A percentile compares a stretch with the other conserved stretches of the same genome.
phyloP scores from a whole-genome alignment of 2,113 vertebrate genomes.

The Heterotis niloticus region DNA sequence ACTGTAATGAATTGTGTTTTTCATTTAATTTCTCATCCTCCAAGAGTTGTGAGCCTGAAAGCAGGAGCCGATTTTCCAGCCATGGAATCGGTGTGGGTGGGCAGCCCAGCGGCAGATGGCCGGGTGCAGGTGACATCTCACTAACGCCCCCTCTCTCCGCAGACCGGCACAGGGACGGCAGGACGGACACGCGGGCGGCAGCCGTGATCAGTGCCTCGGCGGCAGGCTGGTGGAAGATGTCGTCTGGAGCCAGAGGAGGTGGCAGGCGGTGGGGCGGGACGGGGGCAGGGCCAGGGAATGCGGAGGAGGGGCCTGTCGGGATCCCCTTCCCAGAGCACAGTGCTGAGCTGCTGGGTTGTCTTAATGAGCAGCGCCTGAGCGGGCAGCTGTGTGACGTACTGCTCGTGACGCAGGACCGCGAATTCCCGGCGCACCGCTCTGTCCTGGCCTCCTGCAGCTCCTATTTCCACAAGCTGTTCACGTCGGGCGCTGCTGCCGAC shows the following conservation, averaged over 20 bases:
- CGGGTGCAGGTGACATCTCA: not conserved
- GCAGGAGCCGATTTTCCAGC: too few species aligned
- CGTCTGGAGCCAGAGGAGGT: constrained; percentile 70
- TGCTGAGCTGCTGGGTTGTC: constrained; percentile 85
- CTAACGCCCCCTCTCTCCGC: constrained; percentile 19
- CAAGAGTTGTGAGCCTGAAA: too few species aligned
- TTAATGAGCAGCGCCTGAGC: constrained; percentile 89
- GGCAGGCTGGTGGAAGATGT: constrained; percentile 79
- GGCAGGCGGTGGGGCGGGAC: constrained; percentile 56
- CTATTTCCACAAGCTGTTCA: constrained; percentile 98
- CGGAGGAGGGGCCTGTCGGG: constrained; percentile 92
- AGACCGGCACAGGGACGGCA: constrained; percentile 71
- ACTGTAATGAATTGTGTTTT: too few species aligned
- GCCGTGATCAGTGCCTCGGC: constrained; percentile 70
- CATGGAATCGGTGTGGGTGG: too few species aligned
- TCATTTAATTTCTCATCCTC: too few species aligned
- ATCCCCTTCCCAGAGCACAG: constrained; percentile 98
- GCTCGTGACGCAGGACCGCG: constrained; percentile 83
- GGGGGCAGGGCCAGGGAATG: constrained; percentile 59
- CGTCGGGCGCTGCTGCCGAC: constrained; percentile 85
- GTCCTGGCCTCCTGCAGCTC: constrained; percentile 93
- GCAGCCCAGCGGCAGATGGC: too few species aligned
- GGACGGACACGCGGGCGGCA: constrained; percentile 68
- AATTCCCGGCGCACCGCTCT: constrained; percentile 96
- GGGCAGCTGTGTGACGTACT: constrained; percentile 92